A percentile compares a stretch with the other conserved stretches of the same genome.
Conservation (phyloP, 2,113 vertebrate genomes). For the Ancistrus triradiatus region DNA sequence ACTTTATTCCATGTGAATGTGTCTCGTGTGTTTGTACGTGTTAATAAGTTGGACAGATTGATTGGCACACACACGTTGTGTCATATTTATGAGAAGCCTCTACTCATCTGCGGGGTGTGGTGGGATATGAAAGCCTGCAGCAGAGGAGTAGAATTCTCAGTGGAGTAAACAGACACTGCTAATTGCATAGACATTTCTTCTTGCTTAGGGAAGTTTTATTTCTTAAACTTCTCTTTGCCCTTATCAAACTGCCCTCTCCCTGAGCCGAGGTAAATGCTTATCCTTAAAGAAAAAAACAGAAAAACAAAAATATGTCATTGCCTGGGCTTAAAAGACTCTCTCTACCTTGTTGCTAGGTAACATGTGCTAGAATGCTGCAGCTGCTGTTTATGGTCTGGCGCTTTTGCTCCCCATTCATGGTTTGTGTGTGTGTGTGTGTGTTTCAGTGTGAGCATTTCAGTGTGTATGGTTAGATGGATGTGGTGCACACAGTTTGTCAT, state of each 20-base stretch:
- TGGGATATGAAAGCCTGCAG: slow-evolving; percentile 19
- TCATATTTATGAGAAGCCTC: neutral
- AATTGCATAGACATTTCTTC: slow-evolving; percentile 12
- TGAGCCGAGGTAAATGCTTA: slow-evolving; percentile 43
- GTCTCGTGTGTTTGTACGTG: too few species aligned
- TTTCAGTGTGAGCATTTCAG: too few species aligned
- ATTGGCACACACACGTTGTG: neutral
- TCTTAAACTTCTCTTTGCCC: neutral
- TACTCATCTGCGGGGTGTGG: slow-evolving; percentile 8
- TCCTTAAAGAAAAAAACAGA: slow-evolving; percentile 59
- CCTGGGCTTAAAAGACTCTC: slow-evolving; percentile 64
- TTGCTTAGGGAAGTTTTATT: slow-evolving; percentile 4
- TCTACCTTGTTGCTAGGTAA: slow-evolving; percentile 75
- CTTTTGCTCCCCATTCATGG: slow-evolving; percentile 64
- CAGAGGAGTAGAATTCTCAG: slow-evolving; percentile 10
- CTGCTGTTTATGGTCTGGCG: slow-evolving; percentile 62
- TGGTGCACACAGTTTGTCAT: too few species aligned
- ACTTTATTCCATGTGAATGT: too few species aligned
- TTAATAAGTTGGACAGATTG: too few species aligned
- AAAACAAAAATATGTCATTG: slow-evolving; percentile 59
- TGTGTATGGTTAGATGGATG: too few species aligned
- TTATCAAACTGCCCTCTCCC: neutral
- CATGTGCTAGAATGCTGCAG: slow-evolving; percentile 63
- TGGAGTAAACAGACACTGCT: slow-evolving; percentile 23
- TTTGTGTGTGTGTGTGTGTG: slow-evolving; percentile 44